phyloP scores from a whole-genome alignment of 2,113 vertebrate species.

The human region GRCh38 chrX:130361501-130362000 shows the following conservation, averaged over 20 bases:
- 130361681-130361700: not conserved
- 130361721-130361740: not conserved
- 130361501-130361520: not conserved
- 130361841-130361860: not conserved
- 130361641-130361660: not conserved
- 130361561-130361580: not conserved
- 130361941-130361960: not conserved
- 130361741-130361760: not conserved
- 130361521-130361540: not conserved
- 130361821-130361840: not conserved
- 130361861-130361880: not conserved
- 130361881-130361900: constrained; percentile 13
- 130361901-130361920: not conserved
- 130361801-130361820: constrained; percentile 30
- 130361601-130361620: not conserved
- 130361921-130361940: not conserved
- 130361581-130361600: constrained; percentile 34
- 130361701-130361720: not conserved
- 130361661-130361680: not conserved
- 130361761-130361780: not conserved
- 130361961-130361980: constrained; percentile 12
- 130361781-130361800: not conserved
- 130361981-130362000: not conserved
- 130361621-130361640: not conserved
- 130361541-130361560: not conserved